Evolutionary conservation across 2,888 invertebrate species (phyloP).

Genomic region (Hyposoter didymator): DNA sequence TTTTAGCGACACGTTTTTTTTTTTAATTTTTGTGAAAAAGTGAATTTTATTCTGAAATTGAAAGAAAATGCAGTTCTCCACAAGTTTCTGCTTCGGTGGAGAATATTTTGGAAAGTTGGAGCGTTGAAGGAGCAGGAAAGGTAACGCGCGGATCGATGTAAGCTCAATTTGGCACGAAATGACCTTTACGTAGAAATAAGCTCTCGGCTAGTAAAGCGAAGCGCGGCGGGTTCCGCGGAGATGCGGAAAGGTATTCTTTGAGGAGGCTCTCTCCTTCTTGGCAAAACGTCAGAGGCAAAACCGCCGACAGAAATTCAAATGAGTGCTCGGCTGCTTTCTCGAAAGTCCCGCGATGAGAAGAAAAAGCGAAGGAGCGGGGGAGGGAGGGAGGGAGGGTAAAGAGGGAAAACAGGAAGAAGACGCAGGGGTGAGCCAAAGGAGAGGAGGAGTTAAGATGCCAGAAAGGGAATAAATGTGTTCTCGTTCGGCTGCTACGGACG

Average conservation of each 20-base stretch:
- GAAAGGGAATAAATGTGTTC: constrained; percentile 42
- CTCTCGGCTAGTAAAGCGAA: constrained; percentile 36
- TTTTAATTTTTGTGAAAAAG: not conserved
- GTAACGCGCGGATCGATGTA: not conserved
- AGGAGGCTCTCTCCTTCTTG: constrained; percentile 48
- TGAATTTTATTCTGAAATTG: not conserved
- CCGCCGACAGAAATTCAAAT: constrained; percentile 71
- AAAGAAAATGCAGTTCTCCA: not conserved
- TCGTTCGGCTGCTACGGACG: constrained; percentile 54
- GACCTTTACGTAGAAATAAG: constrained; percentile 32
- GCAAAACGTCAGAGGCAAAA: constrained; percentile 70
- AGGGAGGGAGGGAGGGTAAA: constrained; percentile 28
- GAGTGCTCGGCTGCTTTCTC: constrained; percentile 52
- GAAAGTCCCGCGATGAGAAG: constrained; percentile 41
- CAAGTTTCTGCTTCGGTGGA: not conserved
- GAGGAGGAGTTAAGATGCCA: constrained; percentile 42
- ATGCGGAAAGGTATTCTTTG: constrained; percentile 69
- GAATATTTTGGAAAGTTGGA: not conserved
- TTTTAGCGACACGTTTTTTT: too few species aligned
- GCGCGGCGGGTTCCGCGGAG: constrained; percentile 48
- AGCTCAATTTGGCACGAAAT: constrained; percentile 41
- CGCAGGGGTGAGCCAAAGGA: constrained; percentile 19
- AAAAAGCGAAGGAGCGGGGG: constrained; percentile 17
- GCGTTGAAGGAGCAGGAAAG: not conserved
- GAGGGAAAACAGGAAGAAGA: constrained; percentile 19